Base-by-base conservation (phyloP, 2,888 invertebrate species). In the Anaspis maculata region DNA sequence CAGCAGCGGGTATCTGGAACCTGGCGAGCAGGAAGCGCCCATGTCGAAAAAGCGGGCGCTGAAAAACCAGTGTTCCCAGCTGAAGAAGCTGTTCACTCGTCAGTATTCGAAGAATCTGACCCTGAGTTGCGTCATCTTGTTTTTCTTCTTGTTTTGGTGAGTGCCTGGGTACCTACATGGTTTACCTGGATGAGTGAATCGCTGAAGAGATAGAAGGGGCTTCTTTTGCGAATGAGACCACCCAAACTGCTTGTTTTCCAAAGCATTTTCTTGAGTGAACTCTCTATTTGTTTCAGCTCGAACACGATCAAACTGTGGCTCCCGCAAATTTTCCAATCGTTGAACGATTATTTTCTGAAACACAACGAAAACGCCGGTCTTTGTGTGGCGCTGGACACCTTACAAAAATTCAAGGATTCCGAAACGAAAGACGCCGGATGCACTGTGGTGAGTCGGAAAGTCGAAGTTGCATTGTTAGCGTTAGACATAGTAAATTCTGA, bases 271-370 rank as follows among this genome's bases (percentile, higher is more conserved):
- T 6, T 9, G 9, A 19, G 9, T 19, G 5, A n/a, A n/a, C 19
- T 19, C 5, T 6, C 5, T 9, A 19, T 6, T 19, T 19, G 5
- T 19, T 19, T 19, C 19, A 19, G 19, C 5, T 19, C 9, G 19
- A 88, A 88, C 54, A 86, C 87, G 0, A 68, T 90, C 24, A 79
- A 87, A 12, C 71, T 89, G 15, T 90, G 89, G 90, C 74, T 87
- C 44, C 89, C 89, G 0, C 86, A 88, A 55, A 69, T 90, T 10
- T 87, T 88, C 43, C 76, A 82, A 29, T 79, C 82, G 59, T 76
- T 82, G 26, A 56, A 54, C 31, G 59, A 62, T 35, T 62, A 59
- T 39, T 48, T 54, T 31, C 27, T 19, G 19, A 19, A 42, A 5
- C 15, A 32, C 19, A 15, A 37, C 16, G 28, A 32, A 3, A 29